Base-by-base conservation (phyloP, 2,797 vertebrate species). In the Alauda arvensis region DNA sequence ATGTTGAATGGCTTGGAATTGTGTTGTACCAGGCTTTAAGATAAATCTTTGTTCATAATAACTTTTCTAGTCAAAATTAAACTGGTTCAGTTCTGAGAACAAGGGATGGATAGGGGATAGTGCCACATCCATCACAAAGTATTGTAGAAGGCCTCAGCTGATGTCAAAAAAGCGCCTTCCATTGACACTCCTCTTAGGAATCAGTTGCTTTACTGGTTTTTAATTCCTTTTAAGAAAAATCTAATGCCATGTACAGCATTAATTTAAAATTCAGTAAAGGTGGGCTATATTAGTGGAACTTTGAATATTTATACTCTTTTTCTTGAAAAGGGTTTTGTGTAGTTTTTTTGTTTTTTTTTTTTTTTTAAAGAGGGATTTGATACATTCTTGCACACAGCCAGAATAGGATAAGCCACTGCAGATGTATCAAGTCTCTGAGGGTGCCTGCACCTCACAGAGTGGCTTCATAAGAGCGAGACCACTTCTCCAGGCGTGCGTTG, bases 121-220 rank as follows among this genome's bases (percentile, higher is more conserved):
- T 10, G 3, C 8, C 1, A 0, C 18, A 5, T 52, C 53, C 8
- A 6, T 43, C 42, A 29, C 20, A 55, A 56, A 42, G 9, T 21
- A 14, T 10, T 43, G 37, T 20, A 25, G 12, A 61, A 70, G 14
- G 8, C 7, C 8, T 28, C 29, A 28, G 18, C 33, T 39, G 42
- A 33, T 26, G 31, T 19, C 34, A 33, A 23, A 12, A 39, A 56
- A 72, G 31, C 16, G 18, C 4, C 6, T 74, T 80, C 18, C 10
- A 29, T 65, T 57, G 15, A 52, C 12, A 34, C 5, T 72, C 3
- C 16, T 78, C 37, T 78, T 18, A 83, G 14, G 39, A 80, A 26
- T 26, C 18, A 66, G 9, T 16, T 49, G 12, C 12, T 83, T 70
- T 83, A 12, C 8, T 70, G 18, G 0, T 48, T 77, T 80, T 67